Evolutionary conservation across 2,797 vertebrate species (phyloP).

Genomic region (Rousettus madagascariensis): DNA sequence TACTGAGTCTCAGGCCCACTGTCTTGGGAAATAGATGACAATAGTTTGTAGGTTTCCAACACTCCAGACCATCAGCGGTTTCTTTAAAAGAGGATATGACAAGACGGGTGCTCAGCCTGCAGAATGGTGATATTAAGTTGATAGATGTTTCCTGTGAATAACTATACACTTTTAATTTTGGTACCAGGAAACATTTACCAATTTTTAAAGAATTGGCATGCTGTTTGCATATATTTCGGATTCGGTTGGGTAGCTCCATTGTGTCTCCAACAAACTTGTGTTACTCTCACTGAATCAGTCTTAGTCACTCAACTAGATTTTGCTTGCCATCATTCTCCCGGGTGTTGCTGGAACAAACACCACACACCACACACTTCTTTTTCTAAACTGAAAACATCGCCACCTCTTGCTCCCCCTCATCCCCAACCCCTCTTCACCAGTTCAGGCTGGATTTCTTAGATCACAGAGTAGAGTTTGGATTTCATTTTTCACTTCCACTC

Average conservation of each 20-base stretch:
- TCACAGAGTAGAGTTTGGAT: not conserved
- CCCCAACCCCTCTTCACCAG: not conserved
- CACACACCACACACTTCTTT: not conserved
- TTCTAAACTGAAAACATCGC: not conserved
- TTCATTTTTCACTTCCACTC: not conserved
- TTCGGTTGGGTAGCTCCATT: not conserved
- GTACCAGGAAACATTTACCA: not conserved
- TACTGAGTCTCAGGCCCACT: not conserved
- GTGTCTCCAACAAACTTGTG: slow-evolving; percentile 52
- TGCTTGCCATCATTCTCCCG: not conserved
- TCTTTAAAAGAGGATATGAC: slow-evolving; percentile 5
- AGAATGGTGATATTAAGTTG: not conserved
- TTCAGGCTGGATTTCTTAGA: slow-evolving; percentile 30
- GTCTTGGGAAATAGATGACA: slow-evolving; percentile 9
- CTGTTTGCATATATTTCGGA: not conserved
- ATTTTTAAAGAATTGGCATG: not conserved
- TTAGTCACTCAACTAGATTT: slow-evolving; percentile 16
- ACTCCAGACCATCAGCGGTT: not conserved
- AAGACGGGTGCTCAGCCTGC: not conserved
- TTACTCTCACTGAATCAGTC: slow-evolving; percentile 21
- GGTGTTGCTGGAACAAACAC: not conserved
- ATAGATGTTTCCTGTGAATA: not conserved
- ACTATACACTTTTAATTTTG: not conserved
- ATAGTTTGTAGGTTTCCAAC: slow-evolving; percentile 15
- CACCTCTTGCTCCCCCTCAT: not conserved